Percentiles rank a stretch among this genome's conserved stretches.
These are phyloP conservation scores for Stenichneumon culpator DNA, from an alignment of 2,888 invertebrate species.

Conservation along the genomic window DNA sequence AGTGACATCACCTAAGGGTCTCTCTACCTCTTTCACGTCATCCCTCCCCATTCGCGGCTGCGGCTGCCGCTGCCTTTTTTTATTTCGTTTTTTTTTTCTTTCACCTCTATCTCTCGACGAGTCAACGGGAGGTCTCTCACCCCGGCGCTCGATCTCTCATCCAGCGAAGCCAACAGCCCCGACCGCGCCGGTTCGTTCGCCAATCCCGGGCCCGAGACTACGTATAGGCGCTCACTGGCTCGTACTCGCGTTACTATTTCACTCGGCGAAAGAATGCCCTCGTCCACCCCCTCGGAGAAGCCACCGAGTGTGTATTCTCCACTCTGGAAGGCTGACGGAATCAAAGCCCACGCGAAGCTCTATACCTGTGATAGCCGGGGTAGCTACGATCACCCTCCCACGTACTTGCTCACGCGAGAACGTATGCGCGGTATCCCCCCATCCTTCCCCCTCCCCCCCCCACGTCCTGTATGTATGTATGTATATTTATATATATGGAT, in stretches of 20 bases:
- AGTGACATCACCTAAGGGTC: conserved; percentile 69
- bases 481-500: background rate
- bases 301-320: conserved; percentile 24
- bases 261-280: conserved; percentile 25
- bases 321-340: conserved; percentile 25
- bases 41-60: background rate
- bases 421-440: background rate
- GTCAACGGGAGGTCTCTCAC: conserved; percentile 41
- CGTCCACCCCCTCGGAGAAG: background rate
- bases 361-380: background rate
- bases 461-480: too few relatives aligned
- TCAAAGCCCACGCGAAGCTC: conserved; percentile 34
- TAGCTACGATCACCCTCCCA: background rate
- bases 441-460: background rate
- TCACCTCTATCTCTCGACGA: conserved; percentile 6
- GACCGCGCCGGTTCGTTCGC: conserved; percentile 30
- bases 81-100: conserved; percentile 42
- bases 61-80: conserved; percentile 16
- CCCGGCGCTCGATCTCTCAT: conserved; percentile 36
- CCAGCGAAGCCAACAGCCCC: conserved; percentile 41
- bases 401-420: conserved; percentile 25
- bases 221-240: conserved; percentile 6
- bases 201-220: conserved; percentile 27
- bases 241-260: conserved; percentile 20
- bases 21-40: conserved; percentile 33